Percentiles rank a stretch among this genome's conserved stretches.
Evolutionary conservation across 2,113 vertebrate species (phyloP).

Genomic region (Cyanoramphus novaezelandiae): DNA sequence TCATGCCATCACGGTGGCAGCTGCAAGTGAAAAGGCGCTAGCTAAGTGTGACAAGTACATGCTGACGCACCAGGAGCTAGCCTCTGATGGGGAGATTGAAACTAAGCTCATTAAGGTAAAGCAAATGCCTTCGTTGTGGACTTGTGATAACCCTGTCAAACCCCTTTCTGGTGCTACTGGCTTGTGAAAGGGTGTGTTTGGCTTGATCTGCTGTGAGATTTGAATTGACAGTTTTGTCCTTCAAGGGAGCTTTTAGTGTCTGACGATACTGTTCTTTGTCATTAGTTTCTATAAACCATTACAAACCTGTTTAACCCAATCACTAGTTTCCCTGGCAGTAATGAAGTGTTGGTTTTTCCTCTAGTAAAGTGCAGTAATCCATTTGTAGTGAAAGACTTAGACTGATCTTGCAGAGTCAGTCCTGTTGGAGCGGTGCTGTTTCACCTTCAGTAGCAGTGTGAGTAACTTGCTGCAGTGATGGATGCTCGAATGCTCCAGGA

Average conservation of each 20-base stretch:
- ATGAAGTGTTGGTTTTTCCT: not conserved
- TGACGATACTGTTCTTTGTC: not conserved
- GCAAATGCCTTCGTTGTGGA: not conserved
- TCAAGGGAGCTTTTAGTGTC: not conserved
- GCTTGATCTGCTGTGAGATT: fast-evolving
- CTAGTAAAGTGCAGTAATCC: not conserved
- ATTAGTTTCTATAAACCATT: fast-evolving
- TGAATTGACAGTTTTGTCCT: not conserved
- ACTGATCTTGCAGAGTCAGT: not conserved
- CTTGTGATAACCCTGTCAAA: not conserved
- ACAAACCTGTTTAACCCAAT: fast-evolving
- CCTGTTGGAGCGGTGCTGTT: not conserved
- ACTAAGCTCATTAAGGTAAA: conserved; percentile 95
- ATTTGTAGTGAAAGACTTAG: not conserved
- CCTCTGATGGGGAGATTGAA: conserved; percentile 93
- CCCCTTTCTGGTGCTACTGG: not conserved
- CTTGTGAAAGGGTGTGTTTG: fast-evolving
- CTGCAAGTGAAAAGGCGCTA: conserved; percentile 88
- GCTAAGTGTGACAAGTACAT: conserved; percentile 95
- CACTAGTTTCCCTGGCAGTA: fast-evolving
- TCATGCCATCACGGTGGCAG: conserved; percentile 86
- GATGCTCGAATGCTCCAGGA: not conserved
- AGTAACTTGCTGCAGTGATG: not conserved
- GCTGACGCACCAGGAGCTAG: conserved; percentile 95
- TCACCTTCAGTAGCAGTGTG: not conserved